Evolutionary conservation across 1,140 invertebrate species (phyloP), one percentile per base, ranked within the genome.

Genomic region (Drosophila suzukii): DNA sequence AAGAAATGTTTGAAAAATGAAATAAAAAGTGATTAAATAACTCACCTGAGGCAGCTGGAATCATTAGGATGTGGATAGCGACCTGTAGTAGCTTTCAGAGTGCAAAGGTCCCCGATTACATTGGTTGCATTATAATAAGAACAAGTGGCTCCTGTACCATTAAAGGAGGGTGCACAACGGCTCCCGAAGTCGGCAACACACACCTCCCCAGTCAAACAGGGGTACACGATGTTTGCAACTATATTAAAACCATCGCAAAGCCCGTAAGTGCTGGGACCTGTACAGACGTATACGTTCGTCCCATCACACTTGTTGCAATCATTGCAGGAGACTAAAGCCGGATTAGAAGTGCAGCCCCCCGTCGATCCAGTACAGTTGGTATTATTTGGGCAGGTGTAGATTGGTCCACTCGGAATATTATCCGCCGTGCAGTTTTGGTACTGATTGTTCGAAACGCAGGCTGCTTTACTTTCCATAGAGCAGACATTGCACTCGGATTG

Each of bases 401-500:
- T 5, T 1, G 46, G 36, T 36, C 65, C 65, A 8, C 46, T 36
- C 3, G 65, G 65, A 32, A 39, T 51, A 1, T 3, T 0, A 0
- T 66, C 4, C 11, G 41, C 11, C 0, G 60, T n/a, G 32, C 78
- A 81, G 47, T 73, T 60, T 24, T 41, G 68, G 39, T 72, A 73
- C n/a, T 72, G 32, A 17, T 8, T 60, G 10, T 30, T 41, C 4
- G 70, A 72, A 11, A 73, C 39, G 15, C 70, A 73, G 15, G 55
- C 39, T 12, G 15, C 36, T 2, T 49, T 59, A 24, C 24, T 51
- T 0, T 0, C 15, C 12, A 20, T 0, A 8, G 43, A 41, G 15
- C 80, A 82, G 17, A n/a, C 6, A 59, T 75, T 65, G 46, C 80
- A 82, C 4, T 58, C 59, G 27, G 68, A 70, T 8, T 13, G 62